These are phyloP conservation scores for Luffia ferchaultella DNA, from an alignment of 2,888 invertebrate species.

Conservation along the genomic window DNA sequence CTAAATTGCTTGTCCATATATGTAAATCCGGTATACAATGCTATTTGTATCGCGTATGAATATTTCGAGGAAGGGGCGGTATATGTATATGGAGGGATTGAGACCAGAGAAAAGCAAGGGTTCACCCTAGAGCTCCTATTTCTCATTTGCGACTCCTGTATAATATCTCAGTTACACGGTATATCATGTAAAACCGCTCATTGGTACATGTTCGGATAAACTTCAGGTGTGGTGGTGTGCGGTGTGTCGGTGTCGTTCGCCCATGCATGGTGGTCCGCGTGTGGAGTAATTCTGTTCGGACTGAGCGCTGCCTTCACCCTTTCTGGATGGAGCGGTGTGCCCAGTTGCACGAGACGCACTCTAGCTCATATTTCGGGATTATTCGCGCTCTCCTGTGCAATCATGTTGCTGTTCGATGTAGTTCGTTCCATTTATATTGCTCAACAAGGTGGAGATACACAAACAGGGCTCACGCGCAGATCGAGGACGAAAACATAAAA, in stretches of 20 bases:
- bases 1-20: no score
- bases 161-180: conserved; percentile 4
- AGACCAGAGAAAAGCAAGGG: no score
- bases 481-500: no score
- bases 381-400: conserved; percentile 32
- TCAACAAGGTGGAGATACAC: conserved; percentile 5
- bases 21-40: no score
- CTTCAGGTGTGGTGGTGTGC: conserved; percentile 44
- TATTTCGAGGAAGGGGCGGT: no score
- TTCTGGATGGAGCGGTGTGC: conserved; percentile 36
- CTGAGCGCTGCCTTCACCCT: conserved; percentile 40
- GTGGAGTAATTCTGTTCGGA: conserved; percentile 37
- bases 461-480: conserved; percentile 4
- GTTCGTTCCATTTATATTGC: no score
- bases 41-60: no score
- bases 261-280: conserved; percentile 52
- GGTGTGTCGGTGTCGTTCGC: conserved; percentile 48
- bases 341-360: conserved; percentile 25
- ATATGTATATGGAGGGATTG: no score
- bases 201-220: conserved; percentile 3
- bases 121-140: conserved; percentile 1
- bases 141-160: conserved; percentile 7
- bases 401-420: background rate
- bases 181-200: conserved; percentile 2
- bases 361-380: conserved; percentile 34